Conservation (phyloP, 2,113 vertebrate species). For the Xenopus laevis region DNA sequence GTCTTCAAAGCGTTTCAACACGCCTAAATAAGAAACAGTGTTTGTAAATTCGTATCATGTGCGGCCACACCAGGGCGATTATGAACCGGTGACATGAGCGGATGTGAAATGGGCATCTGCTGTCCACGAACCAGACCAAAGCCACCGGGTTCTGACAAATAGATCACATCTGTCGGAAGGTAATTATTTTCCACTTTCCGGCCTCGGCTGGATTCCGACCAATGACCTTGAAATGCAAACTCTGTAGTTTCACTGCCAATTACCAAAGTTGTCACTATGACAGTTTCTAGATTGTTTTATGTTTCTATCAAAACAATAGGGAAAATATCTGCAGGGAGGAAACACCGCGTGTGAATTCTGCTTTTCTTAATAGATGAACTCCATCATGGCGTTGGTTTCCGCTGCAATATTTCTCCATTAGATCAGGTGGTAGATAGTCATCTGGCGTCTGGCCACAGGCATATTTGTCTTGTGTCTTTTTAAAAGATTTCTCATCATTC, state of each 20-base stretch:
- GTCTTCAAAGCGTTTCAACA: too few relatives aligned
- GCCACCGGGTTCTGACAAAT: neutral
- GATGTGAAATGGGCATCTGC: slow-evolving; percentile 28
- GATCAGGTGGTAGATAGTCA: neutral
- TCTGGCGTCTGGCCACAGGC: neutral
- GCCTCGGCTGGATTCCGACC: neutral
- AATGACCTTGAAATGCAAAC: slow-evolving; percentile 17
- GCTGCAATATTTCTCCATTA: slow-evolving; percentile 3
- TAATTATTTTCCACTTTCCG: slow-evolving; percentile 20
- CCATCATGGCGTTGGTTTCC: neutral
- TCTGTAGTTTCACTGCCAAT: slow-evolving; percentile 4
- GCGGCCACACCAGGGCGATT: neutral
- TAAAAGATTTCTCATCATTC: neutral
- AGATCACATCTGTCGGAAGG: slow-evolving; percentile 28
- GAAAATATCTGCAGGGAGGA: neutral
- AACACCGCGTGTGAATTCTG: neutral
- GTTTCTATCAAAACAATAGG: neutral
- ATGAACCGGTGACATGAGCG: slow-evolving; percentile 12
- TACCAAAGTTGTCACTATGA: neutral
- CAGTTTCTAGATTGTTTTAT: neutral
- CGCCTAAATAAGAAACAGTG: too few relatives aligned
- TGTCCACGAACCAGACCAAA: slow-evolving; percentile 14
- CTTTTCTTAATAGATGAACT: neutral
- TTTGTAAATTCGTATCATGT: neutral
- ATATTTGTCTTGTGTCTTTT: neutral